Base-by-base conservation (phyloP, 2,888 invertebrate species). In the Electrophaes corylata region DNA sequence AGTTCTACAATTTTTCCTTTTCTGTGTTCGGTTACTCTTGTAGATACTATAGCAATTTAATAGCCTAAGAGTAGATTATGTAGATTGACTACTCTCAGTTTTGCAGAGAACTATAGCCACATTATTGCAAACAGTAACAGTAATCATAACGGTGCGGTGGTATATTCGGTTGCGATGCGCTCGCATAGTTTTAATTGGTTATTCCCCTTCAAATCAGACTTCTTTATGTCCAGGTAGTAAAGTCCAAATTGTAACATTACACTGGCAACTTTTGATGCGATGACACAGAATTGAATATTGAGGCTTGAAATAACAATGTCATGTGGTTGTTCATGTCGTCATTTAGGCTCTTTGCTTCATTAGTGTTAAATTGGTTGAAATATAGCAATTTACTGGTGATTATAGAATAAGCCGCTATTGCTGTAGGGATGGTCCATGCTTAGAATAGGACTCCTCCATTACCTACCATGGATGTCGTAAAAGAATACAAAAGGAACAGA, bases 81-180 rank as follows among this genome's bases (percentile, higher is more conserved):
- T 26, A 43, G 3, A 14, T 43, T 1, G 43, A 14, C 23, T 29
- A n/a, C 44, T 16, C 18, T 11, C 16, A 3, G 23, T 23, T 43
- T 57, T 35, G 44, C 43, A 40, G 48, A 44, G 47, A 29, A 48
- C 54, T 50, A 43, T 43, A 37, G 37, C 54, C 40, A 51, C 51
- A 62, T 59, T 39, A 49, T 46, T 58, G 45, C 57, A 55, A 67
- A 67, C 56, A 50, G 68, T 78, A 78, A 80, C 78, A 76, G 81
- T 81, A 75, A 71, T 72, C 39, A 62, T 81, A 81, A 81, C 82
- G 81, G 69, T 69, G 63, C 82, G 81, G 69, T 69, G 63, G 63
- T 68, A 70, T 75, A 74, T 73, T 67, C 71, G 71, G 57, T 41
- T 50, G 66, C 67, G 65, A 56, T 73, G 75, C 76, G 73, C 63